phyloP scores from a whole-genome alignment of 1,140 invertebrate genomes.

The Apis florea region DNA sequence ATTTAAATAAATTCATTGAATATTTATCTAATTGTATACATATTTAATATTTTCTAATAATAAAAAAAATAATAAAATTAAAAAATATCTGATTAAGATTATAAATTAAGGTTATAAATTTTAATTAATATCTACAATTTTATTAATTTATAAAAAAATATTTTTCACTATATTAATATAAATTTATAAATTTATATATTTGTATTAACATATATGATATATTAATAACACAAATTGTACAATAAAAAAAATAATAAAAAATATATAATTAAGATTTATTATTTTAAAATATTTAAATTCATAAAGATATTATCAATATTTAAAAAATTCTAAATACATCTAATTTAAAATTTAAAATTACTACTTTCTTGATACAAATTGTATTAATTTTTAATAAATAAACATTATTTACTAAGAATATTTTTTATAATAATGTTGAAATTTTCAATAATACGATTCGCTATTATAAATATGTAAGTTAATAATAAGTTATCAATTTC shows the following conservation, averaged over 20 bases:
- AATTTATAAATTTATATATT: too few relatives aligned
- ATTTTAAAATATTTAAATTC: background rate
- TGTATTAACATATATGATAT: too few relatives aligned
- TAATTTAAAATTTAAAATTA: background rate
- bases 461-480: too few relatives aligned
- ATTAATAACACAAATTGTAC: background rate
- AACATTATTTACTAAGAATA: too few relatives aligned
- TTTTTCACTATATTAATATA: too few relatives aligned
- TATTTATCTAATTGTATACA: conserved; percentile 74
- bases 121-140: background rate
- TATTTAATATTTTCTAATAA: conserved; percentile 74
- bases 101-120: background rate
- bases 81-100: background rate
- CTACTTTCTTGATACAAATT: too few relatives aligned
- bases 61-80: conserved; percentile 47
- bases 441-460: too few relatives aligned
- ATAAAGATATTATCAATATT: background rate
- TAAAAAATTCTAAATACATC: background rate
- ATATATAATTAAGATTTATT: background rate
- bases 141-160: background rate
- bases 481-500: too few relatives aligned
- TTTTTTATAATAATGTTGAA: too few relatives aligned
- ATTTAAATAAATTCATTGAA: background rate
- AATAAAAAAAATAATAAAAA: background rate
- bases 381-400: too few relatives aligned